These are phyloP conservation scores for Eugnorisma glareosa DNA, from an alignment of 2,888 invertebrate genomes.

Conservation along the genomic window DNA sequence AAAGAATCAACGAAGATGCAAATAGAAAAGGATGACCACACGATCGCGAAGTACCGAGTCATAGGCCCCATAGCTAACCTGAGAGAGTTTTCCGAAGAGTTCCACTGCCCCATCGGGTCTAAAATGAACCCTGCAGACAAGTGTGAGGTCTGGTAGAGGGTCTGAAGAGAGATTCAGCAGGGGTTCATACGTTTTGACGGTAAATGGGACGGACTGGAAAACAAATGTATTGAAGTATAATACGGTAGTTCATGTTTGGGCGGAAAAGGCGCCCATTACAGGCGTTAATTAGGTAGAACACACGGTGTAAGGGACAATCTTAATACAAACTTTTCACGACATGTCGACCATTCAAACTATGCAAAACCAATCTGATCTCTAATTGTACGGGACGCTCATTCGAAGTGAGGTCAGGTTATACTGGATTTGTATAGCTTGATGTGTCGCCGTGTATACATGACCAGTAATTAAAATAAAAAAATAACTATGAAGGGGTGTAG, in stretches of 20 bases:
- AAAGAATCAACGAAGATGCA: conserved; percentile 96
- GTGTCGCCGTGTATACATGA: not conserved
- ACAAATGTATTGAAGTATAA: not conserved
- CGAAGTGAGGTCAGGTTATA: not conserved
- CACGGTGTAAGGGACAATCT: not conserved
- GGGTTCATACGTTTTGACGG: conserved; percentile 16
- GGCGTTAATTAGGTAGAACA: not conserved
- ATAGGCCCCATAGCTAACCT: conserved; percentile 96
- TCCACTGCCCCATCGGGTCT: conserved; percentile 93
- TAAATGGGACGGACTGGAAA: conserved; percentile 38
- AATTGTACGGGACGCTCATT: not conserved
- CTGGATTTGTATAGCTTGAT: not conserved
- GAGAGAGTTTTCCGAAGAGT: conserved; percentile 95
- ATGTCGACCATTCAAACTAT: not conserved
- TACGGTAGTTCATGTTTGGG: not conserved
- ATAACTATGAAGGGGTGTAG: too few species aligned
- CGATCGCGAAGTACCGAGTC: conserved; percentile 96
- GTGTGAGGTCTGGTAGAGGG: conserved; percentile 95
- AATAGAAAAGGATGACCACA: conserved; percentile 98
- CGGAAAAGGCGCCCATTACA: not conserved
- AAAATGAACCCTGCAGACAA: conserved; percentile 96
- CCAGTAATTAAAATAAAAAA: not conserved
- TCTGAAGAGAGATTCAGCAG: conserved; percentile 24
- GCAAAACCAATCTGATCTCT: not conserved
- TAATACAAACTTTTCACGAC: not conserved